Evolutionary conservation across 1,140 invertebrate species (phyloP), one percentile per base, ranked within the genome.

Genomic region (Sweltsa coloradensis): DNA sequence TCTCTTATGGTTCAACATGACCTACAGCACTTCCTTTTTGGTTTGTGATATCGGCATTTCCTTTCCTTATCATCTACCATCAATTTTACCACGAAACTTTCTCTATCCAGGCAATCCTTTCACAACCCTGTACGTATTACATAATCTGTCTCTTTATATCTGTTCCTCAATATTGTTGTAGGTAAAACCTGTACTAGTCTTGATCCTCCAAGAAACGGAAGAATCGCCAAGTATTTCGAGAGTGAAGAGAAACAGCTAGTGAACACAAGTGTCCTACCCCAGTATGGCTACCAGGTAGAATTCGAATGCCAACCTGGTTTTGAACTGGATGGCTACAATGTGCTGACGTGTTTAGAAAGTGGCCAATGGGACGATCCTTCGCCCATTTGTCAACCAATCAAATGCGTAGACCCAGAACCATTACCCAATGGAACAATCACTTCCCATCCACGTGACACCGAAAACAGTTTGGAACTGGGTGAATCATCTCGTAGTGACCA

Each of bases 301-400:
- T 64, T 74, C 25, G 62, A 56, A 36, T 76, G 73, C 47, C 51
- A 63, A 27, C 34, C 52, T 3, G 67, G 67, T 13, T 69, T 63
- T 40, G 59, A 56, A 37, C 49, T 72, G 13, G 47, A 55, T 3
- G 71, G 70, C 5, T 57, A 67, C 37, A 52, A 50, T 25, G 53
- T 65, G 5, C 42, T 73, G 23, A 73, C 66, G 0, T 77, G 75
- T 49, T 45, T 64, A 3, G 56, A 66, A 25, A 63, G 62, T 49
- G 73, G 72, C 49, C 51, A 57, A 9, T 71, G 56, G 57, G 37
- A 49, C 29, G 23, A 22, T 9, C 6, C 22, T 22, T 23, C 19
- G 6, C 47, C 47, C 45, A 18, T 19, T 26, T 49, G 47, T 29
- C 25, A 9, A 13, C 6, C 27, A 16, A 34, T 1, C 16, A 27